Conservation (phyloP, 2,113 vertebrate genomes). For the Spermophilus dauricus region DNA sequence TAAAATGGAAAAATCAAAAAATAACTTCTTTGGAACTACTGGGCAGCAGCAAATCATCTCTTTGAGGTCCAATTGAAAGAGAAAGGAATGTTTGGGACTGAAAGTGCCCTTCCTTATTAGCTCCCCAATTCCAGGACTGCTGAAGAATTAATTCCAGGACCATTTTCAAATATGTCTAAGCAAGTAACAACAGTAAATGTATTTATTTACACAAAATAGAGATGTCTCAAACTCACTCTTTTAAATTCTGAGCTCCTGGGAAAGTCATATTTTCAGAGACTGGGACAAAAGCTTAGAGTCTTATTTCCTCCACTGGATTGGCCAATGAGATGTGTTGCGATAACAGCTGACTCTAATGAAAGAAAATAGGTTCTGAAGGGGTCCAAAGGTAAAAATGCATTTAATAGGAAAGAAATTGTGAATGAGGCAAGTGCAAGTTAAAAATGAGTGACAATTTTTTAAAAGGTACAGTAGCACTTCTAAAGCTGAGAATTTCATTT, state of each 20-base stretch:
- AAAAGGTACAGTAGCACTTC: constrained; percentile 4
- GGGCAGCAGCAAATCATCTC: constrained; percentile 15
- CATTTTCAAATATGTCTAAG: constrained; percentile 10
- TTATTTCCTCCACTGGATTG: background rate
- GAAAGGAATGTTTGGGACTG: constrained; percentile 9
- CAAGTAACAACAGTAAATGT: background rate
- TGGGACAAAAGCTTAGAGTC: background rate
- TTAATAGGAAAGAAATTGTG: constrained; percentile 11
- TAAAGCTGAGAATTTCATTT: constrained; percentile 3
- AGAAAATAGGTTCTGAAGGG: background rate
- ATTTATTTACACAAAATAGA: constrained; percentile 10
- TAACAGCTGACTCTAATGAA: background rate
- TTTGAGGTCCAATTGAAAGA: background rate
- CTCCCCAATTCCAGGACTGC: background rate
- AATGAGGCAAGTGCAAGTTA: background rate
- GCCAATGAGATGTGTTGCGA: background rate
- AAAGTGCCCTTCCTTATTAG: background rate
- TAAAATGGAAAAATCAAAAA: background rate
- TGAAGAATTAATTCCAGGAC: background rate
- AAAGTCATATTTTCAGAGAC: background rate
- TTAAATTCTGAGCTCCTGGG: background rate
- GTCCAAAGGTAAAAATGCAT: background rate
- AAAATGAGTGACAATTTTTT: background rate
- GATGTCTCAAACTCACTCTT: constrained; percentile 24
- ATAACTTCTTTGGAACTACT: background rate